These are phyloP conservation scores for Cheumatopsyche charites DNA, from an alignment of 1,140 invertebrate genomes.

Conservation along the genomic window DNA sequence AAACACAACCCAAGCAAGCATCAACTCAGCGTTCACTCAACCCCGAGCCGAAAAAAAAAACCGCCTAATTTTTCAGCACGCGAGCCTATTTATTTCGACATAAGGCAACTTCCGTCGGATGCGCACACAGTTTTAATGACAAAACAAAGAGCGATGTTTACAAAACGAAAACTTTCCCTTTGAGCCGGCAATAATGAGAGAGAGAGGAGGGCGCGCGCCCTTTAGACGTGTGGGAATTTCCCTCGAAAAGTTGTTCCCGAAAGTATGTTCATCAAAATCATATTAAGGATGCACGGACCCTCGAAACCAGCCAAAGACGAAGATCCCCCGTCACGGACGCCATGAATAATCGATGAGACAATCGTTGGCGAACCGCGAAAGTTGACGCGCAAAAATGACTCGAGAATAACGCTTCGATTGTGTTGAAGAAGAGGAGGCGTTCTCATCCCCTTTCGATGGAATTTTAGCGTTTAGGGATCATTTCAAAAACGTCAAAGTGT, in stretches of 20 bases:
- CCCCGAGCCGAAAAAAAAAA: no score
- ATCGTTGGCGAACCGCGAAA: constrained; percentile 24
- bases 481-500: no score
- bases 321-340: not conserved
- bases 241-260: constrained; percentile 12
- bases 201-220: not conserved
- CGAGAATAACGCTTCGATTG: not conserved
- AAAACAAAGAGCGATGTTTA: constrained; percentile 26
- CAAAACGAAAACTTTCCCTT: constrained; percentile 22
- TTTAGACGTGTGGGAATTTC: constrained; percentile 11
- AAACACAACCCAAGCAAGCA: no score
- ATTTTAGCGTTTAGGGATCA: no score
- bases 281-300: constrained; percentile 22
- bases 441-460: no score
- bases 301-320: not conserved
- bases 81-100: constrained; percentile 1
- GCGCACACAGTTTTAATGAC: constrained; percentile 8
- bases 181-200: constrained; percentile 25
- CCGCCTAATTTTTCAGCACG: not conserved
- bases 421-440: no score
- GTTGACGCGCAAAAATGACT: constrained; percentile 17
- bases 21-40: no score
- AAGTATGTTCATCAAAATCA: constrained; percentile 37
- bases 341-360: constrained; percentile 31
- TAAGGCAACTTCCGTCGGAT: not conserved